Evolutionary conservation across 2,113 vertebrate species (phyloP).

Genomic region (Syngnathus floridae): DNA sequence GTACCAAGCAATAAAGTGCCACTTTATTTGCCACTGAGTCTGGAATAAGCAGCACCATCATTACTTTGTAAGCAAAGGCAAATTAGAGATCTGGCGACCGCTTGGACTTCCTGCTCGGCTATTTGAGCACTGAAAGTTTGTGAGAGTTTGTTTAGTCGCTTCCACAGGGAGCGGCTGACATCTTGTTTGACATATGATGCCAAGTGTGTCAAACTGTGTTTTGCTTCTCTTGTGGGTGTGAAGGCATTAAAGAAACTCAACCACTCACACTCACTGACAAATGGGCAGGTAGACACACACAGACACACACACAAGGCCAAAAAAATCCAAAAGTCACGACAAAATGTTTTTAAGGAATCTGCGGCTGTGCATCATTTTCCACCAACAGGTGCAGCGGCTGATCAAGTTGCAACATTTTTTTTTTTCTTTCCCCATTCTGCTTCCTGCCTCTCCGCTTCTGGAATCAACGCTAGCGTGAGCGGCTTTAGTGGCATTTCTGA

Average conservation of each 20-base stretch:
- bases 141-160: conserved; percentile 29
- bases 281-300: conserved; percentile 79
- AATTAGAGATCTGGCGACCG: background rate
- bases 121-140: background rate
- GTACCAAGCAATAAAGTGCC: too few relatives aligned
- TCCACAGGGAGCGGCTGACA: conserved; percentile 39
- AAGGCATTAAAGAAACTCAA: conserved; percentile 84
- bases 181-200: conserved; percentile 50
- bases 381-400: conserved; percentile 84
- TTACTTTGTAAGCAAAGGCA: background rate
- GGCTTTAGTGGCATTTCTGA: conserved; percentile 59
- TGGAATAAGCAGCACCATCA: background rate
- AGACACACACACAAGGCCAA: too few relatives aligned
- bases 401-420: conserved; percentile 79
- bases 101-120: background rate
- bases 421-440: conserved; percentile 16
- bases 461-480: conserved; percentile 59
- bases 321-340: background rate
- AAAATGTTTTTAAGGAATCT: background rate
- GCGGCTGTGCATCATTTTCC: conserved; percentile 6
- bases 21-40: too few relatives aligned
- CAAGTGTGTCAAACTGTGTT: conserved; percentile 49
- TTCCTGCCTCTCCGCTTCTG: conserved; percentile 53
- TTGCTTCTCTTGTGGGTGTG: conserved; percentile 66
- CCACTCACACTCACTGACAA: conserved; percentile 67